phyloP scores from a whole-genome alignment of 53 echinoderm and acorn worm species.

The Actinopyga echinites region DNA sequence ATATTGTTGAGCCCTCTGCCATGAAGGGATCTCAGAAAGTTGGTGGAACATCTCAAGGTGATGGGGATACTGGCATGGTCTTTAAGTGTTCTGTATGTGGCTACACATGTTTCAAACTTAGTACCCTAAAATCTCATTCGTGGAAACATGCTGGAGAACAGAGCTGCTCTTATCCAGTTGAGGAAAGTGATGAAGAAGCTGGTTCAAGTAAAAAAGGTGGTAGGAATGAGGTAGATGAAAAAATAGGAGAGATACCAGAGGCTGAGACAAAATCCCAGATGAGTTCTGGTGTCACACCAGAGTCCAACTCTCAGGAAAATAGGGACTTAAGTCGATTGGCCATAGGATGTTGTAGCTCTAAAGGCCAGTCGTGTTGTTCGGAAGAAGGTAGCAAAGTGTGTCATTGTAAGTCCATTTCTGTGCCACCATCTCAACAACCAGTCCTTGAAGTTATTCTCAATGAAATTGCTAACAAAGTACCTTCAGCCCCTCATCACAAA shows the following conservation, averaged over 20 bases:
- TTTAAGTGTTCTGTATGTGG: slow-evolving; percentile 94
- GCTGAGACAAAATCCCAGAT: not conserved
- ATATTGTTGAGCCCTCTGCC: slow-evolving; percentile 40
- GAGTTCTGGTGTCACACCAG: not conserved
- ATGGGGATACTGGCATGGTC: not conserved
- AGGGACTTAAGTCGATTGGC: slow-evolving; percentile 42
- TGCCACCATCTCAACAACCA: slow-evolving; percentile 36
- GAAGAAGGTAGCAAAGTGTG: not conserved
- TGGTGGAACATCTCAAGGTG: not conserved
- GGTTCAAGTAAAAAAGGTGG: not conserved
- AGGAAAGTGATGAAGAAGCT: slow-evolving; percentile 53
- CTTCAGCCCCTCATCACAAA: not conserved
- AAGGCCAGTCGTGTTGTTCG: slow-evolving; percentile 25
- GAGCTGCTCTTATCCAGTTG: slow-evolving; percentile 89
- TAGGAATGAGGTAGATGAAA: not conserved
- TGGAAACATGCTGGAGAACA: slow-evolving; percentile 97
- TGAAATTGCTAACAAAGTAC: slow-evolving; percentile 7
- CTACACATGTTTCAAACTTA: slow-evolving; percentile 90
- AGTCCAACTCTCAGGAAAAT: not conserved
- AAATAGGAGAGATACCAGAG: not conserved
- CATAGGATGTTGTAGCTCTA: slow-evolving; percentile 42
- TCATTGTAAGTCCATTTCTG: slow-evolving; percentile 39
- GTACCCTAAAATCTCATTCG: slow-evolving; percentile 89
- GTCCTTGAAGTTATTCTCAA: slow-evolving; percentile 27
- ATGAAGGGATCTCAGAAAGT: not conserved